Conservation (phyloP, 1,140 invertebrate genomes). For the Euwallacea similis region DNA sequence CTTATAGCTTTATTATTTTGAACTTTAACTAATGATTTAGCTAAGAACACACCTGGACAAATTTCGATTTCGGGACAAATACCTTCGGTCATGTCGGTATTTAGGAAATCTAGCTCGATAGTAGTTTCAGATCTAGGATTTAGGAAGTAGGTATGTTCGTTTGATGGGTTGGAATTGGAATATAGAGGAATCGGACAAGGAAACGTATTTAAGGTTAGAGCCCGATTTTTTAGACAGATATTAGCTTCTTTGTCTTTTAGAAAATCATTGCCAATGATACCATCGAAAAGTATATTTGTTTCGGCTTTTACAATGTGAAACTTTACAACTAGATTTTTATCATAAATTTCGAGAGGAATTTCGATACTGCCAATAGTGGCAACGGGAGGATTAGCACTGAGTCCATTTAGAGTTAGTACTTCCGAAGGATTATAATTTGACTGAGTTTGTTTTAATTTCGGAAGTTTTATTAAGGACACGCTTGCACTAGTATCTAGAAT, state of each 20-base stretch:
- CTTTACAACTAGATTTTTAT: conserved; percentile 22
- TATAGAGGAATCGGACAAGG: conserved; percentile 7
- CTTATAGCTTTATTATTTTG: conserved; percentile 28
- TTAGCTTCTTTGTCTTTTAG: conserved; percentile 15
- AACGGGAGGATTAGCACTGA: conserved; percentile 18
- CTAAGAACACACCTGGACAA: conserved; percentile 31
- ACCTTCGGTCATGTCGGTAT: conserved; percentile 31
- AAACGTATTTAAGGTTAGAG: conserved; percentile 8
- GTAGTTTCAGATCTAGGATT: conserved; percentile 24
- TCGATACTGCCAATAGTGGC: conserved; percentile 11
- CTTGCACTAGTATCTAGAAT: conserved; percentile 33
- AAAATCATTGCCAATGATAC: conserved; percentile 38
- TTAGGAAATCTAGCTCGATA: conserved; percentile 31
- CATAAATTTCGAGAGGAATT: conserved; percentile 1
- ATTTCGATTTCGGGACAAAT: conserved; percentile 29
- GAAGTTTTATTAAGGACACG: conserved; percentile 30
- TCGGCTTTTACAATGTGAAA: conserved; percentile 29
- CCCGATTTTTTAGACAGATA: conserved; percentile 16
- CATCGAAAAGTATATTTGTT: conserved; percentile 34
- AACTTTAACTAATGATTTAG: conserved; percentile 27
- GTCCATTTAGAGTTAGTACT: conserved; percentile 19
- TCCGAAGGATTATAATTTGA: conserved; percentile 15
- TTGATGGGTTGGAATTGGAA: conserved; percentile 1
- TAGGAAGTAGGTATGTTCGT: conserved; percentile 7
- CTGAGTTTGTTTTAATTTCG: conserved; percentile 25